These are phyloP conservation scores for Matsumyia berberina DNA, from an alignment of 2,888 invertebrate genomes.

Conservation along the genomic window DNA sequence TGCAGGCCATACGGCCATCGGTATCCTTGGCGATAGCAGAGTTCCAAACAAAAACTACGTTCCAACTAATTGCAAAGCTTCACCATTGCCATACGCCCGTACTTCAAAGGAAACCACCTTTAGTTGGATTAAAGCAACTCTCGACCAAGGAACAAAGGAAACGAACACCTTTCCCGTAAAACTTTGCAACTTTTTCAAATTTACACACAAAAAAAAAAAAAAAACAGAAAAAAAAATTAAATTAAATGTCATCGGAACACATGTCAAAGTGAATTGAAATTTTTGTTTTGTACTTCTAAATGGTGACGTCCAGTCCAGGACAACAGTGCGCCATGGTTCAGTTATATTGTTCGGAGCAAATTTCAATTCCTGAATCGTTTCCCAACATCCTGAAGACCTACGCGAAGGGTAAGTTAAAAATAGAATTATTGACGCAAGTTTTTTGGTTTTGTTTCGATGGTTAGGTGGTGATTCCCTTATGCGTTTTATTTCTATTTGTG, in stretches of 20 bases:
- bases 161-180: not conserved
- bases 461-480: conserved; percentile 82
- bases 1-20: not conserved
- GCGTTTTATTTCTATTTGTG: not conserved
- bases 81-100: not conserved
- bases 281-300: conserved; percentile 9
- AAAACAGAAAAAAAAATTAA: not conserved
- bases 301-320: conserved; percentile 29
- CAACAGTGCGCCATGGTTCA: conserved; percentile 66
- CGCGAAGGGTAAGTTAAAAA: conserved; percentile 73
- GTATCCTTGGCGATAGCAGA: conserved; percentile 65
- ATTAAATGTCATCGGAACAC: conserved; percentile 21
- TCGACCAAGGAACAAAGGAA: not conserved
- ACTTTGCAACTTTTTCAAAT: not conserved
- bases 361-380: conserved; percentile 71
- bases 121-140: conserved; percentile 31
- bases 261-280: conserved; percentile 44
- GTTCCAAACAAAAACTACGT: conserved; percentile 49
- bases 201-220: not conserved
- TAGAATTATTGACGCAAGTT: not conserved
- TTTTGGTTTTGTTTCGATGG: too few relatives aligned
- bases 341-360: conserved; percentile 76
- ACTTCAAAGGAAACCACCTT: conserved; percentile 34
- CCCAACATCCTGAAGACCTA: conserved; percentile 76
- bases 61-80: conserved; percentile 34